Evolutionary conservation across 2,888 invertebrate genomes (phyloP), one percentile per base, ranked within the genome.

Genomic region (Alviniconcha strummeri): DNA sequence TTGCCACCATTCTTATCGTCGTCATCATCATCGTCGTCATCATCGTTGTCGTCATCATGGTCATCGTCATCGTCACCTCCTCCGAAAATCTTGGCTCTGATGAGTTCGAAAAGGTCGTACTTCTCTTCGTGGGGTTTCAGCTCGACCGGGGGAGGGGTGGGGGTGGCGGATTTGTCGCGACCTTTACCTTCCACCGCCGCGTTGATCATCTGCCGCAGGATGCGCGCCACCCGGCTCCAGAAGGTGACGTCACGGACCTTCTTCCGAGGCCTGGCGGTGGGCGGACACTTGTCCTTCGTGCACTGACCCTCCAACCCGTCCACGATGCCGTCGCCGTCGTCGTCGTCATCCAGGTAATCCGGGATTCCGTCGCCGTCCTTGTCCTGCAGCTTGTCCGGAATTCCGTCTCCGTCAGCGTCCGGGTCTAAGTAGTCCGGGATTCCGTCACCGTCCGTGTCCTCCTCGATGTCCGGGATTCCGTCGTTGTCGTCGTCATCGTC

Each of bases 401-500:
- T 89, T 52, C 90, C 91, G 80, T 91, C 90, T 15, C 89, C 91
- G 87, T 92, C 90, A 56, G 86, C 88, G 86, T 92, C 90, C 9
- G 87, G 84, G 72, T 91, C 91, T 17, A 88, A 80, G 74, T 88
- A 82, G 82, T 91, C 91, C 5, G 91, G 90, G 5, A 91, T 90
- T 4, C 91, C 91, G 85, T 91, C 90, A 2, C 89, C 88, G 84
- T 91, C 91, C 6, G 84, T 77, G 79, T 92, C 92, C n/a, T 90
- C 89, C 67, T 89, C 86, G 56, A 78, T 86, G 84, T 92, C 91
- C 5, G 92, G 91, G 57, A 92, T 91, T 4, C 92, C 92, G 85
- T 91, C 91, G 36, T 88, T 88, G 81, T 92, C 91, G 75, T 87
- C 89, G 80, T 92, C 92, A 36, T 90, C 86, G 80, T 91, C 91